phyloP scores from a whole-genome alignment of 2,113 vertebrate genomes.

The Hyperopisus bebe region DNA sequence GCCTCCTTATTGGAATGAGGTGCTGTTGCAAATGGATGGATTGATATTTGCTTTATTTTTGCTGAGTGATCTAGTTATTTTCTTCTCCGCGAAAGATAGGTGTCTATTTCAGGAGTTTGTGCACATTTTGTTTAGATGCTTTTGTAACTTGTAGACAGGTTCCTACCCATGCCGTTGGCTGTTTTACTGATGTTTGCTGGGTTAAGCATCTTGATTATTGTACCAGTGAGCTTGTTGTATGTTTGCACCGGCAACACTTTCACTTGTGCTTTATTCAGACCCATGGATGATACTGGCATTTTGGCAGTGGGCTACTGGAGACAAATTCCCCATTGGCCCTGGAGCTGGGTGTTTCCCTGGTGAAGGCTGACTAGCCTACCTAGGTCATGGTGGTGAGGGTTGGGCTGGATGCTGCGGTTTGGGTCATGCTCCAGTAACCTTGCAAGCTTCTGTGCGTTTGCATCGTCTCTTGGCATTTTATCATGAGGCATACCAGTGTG shows the following conservation, averaged over 20 bases:
- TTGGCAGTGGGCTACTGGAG: not conserved
- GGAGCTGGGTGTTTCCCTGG: not conserved
- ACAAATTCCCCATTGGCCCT: not conserved
- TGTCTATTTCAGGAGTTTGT: not conserved
- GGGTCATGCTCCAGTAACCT: not conserved
- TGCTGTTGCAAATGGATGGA: not conserved
- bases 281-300: not conserved
- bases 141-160: not conserved
- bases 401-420: not conserved
- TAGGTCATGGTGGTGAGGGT: not conserved
- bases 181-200: not conserved
- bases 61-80: not conserved
- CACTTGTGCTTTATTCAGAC: not conserved
- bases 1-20: not conserved
- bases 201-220: not conserved
- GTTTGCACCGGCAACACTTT: not conserved
- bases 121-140: not conserved
- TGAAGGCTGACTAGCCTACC: not conserved
- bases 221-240: not conserved
- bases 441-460: not conserved
- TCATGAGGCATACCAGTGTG: not conserved
- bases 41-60: not conserved
- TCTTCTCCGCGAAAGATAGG: not conserved
- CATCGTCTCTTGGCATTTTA: not conserved
- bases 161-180: not conserved